Evolutionary conservation across 2,113 vertebrate species (phyloP), one percentile per base, ranked within the genome.

Genomic region (Neofelis nebulosa): DNA sequence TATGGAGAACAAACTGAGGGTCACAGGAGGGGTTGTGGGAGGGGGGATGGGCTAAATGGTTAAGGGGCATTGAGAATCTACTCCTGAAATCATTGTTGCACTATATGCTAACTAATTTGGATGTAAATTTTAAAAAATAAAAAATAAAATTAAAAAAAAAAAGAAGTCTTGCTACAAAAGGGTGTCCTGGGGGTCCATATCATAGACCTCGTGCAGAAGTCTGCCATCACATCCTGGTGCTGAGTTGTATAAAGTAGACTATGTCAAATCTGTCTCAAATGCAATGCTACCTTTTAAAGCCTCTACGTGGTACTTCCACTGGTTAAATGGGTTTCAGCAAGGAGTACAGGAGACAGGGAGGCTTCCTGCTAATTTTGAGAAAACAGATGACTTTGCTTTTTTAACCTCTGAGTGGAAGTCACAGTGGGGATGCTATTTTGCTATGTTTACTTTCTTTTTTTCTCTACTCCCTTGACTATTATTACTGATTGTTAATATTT

Each of bases 341-440:
- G 89, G 23, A 93, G 69, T 36, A 69, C 81, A 57, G 2, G 33
- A 96, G 66, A 65, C 25, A 52, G 11, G 10, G 45, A 87, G 23
- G 23, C 63, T 52, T 90, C 90, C 90, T 84, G 45, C 79, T 66
- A 95, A 81, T 74, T 79, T 31, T 73, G 19, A 92, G 73, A 81
- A 97, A 87, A 66, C 36, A 45, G 73, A 83, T 19, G 50, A 74
- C 55, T 86, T 50, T 91, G 71, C 69, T 76, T 94, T 79, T 82
- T 36, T 52, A 87, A 91, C 69, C 61, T 94, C 81, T 87, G 29
- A 25, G 63, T 66, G 41, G 63, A 79, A 96, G 69, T 31, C 84
- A 29, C 48, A 63, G 63, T 63, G 31, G 68, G 65, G 89, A 61
- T 63, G 36, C 45, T 66, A 83, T 78, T 89, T 68, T 82, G 45